Evolutionary conservation across 2,888 invertebrate genomes (phyloP), one percentile per base, ranked within the genome.

Genomic region (Erebia ligea): DNA sequence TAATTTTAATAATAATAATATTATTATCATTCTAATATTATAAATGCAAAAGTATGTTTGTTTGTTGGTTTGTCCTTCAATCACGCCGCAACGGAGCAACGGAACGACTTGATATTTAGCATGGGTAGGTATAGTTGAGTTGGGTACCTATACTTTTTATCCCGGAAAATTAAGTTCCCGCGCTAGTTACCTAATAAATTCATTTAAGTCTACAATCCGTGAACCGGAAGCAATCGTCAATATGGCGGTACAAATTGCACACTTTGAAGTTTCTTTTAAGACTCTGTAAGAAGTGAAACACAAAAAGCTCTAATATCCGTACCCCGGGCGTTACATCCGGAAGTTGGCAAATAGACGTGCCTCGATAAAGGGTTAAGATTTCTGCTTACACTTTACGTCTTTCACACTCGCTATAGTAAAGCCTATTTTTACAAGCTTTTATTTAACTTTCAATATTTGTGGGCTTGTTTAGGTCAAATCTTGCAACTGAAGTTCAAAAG

Each of bases 271-370:
- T 5, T 61, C 61, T 45, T 45, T 45, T 13, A 45, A 61, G 15
- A 1, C 19, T 61, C 21, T 45, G 25, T 15, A 6, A 57, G 25
- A 5, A 57, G 15, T 6, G 25, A 6, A 19, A 61, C 19, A 45
- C 61, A 45, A 48, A 45, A 62, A 45, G 15, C 19, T 62, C 48
- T 21, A 62, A 62, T 62, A 45, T 45, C 45, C 61, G 61, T 45
- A 11, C 61, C 61, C 13, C 40, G 19, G 61, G 61, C 61, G 61
- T 61, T 45, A 48, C 48, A 62, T 48, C 62, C 62, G 62, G 21
- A 8, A 45, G 15, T 62, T 19, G 8, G 45, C 61, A 62, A 62
- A 62, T 21, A 62, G 45, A 62, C 48, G 48, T 15, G 48, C 25
- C 48, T 21, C 19, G 45, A 21, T 21, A 62, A 62, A 62, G 62